Percentiles rank a stretch among this genome's conserved stretches.
These are phyloP conservation scores for Luperina nickerlii DNA, from an alignment of 2,888 invertebrate species.

Conservation along the genomic window DNA sequence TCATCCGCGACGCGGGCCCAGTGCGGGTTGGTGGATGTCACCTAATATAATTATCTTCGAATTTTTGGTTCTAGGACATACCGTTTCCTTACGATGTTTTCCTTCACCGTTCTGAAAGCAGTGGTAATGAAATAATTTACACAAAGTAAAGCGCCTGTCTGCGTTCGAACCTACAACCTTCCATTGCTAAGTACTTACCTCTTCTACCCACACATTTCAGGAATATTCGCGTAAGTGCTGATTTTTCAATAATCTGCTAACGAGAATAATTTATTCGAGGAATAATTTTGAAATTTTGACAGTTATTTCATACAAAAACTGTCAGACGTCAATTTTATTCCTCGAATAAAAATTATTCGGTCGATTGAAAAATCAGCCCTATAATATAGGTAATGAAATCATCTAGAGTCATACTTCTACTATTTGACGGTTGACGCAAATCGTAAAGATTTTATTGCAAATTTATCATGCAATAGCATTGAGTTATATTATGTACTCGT, in stretches of 20 bases:
- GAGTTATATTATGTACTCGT: too few relatives aligned
- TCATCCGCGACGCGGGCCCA: background rate
- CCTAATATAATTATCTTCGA: background rate
- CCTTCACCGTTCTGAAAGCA: background rate
- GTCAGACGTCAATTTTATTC: too few relatives aligned
- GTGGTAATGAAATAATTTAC: background rate
- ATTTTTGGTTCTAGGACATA: background rate
- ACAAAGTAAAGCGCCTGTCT: background rate
- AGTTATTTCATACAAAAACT: too few relatives aligned
- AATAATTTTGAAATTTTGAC: too few relatives aligned
- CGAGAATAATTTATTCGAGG: too few relatives aligned
- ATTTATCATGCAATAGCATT: too few relatives aligned
- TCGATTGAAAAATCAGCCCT: too few relatives aligned
- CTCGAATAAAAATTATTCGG: too few relatives aligned
- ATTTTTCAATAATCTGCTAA: too few relatives aligned
- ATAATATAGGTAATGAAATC: constrained; percentile 29
- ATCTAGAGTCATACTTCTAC: background rate
- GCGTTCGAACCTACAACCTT: background rate
- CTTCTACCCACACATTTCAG: background rate
- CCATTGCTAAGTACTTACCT: too few relatives aligned
- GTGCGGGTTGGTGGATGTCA: background rate
- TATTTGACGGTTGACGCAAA: constrained; percentile 30
- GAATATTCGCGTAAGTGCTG: background rate
- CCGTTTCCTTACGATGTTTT: background rate
- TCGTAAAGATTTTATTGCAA: constrained; percentile 9